phyloP scores from a whole-genome alignment of 2,113 vertebrate species.

The Toxostoma redivivum region DNA sequence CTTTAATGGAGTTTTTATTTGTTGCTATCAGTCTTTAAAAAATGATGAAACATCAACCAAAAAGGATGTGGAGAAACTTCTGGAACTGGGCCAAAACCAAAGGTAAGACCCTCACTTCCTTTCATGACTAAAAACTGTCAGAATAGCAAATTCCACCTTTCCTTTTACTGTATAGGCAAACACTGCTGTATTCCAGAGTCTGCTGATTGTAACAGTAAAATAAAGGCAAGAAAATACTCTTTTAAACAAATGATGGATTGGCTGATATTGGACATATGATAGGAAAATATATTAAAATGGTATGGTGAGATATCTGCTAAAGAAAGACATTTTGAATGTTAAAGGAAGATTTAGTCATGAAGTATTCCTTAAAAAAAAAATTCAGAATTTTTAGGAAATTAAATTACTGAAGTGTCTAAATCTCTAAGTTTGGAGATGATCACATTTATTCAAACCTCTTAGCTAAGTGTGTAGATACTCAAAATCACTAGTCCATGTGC shows the following conservation, averaged over 20 bases:
- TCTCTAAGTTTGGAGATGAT: background rate
- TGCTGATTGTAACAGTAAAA: background rate
- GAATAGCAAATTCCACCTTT: background rate
- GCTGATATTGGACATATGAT: background rate
- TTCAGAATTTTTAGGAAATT: background rate
- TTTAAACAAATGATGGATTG: background rate
- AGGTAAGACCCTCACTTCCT: constrained; percentile 73
- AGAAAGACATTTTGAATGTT: background rate
- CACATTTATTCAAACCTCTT: background rate
- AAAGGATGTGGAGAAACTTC: constrained; percentile 89
- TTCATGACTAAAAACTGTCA: background rate
- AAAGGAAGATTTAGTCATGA: background rate
- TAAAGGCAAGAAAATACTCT: background rate
- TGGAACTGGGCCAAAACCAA: constrained; percentile 93
- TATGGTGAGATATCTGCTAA: background rate
- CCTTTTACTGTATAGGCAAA: background rate
- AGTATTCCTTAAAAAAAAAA: background rate
- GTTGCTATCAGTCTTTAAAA: constrained; percentile 84
- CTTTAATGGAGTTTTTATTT: background rate
- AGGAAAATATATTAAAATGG: background rate
- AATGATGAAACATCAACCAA: constrained; percentile 87
- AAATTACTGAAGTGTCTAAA: background rate
- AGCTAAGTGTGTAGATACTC: background rate
- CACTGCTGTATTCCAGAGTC: background rate
- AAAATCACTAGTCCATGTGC: background rate